These are phyloP conservation scores for Virgularia gustaviana DNA, from an alignment of 92 coral and sea anemone genomes.

Conservation along the genomic window DNA sequence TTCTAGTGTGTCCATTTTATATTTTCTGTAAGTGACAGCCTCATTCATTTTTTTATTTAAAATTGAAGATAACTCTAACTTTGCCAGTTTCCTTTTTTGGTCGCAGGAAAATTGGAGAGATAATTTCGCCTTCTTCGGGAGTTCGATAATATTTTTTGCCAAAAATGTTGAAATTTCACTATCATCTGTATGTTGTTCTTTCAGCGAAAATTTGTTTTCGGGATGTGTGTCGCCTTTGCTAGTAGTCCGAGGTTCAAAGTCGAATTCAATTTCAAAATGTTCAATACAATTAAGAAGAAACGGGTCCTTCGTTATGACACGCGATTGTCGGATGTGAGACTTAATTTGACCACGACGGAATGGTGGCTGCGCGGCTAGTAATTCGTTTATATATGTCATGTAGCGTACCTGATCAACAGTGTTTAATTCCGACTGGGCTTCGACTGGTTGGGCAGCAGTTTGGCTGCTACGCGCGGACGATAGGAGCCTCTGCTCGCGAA, in stretches of 20 bases:
- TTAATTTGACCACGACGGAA: conserved; percentile 46
- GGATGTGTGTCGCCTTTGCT: background rate
- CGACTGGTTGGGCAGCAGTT: background rate
- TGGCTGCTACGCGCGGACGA: background rate
- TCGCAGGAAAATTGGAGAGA: conserved; percentile 52
- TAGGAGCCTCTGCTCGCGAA: conserved; percentile 38
- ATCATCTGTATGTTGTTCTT: conserved; percentile 50
- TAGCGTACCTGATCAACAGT: conserved; percentile 39
- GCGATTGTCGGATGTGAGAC: conserved; percentile 37
- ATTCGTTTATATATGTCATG: conserved; percentile 3
- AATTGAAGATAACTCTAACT: conserved; percentile 48
- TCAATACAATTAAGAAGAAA: conserved; percentile 38
- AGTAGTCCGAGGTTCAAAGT: conserved; percentile 15
- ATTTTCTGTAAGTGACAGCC: conserved; percentile 39
- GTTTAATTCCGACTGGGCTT: conserved; percentile 14
- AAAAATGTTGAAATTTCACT: conserved; percentile 42
- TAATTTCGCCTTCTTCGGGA: conserved; percentile 38
- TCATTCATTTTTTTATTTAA: conserved; percentile 45
- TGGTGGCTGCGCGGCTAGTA: conserved; percentile 27
- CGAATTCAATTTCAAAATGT: conserved; percentile 48
- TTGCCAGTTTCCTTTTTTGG: conserved; percentile 56
- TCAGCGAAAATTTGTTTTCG: conserved; percentile 2
- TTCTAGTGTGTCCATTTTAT: conserved; percentile 55
- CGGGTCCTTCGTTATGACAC: conserved; percentile 49
- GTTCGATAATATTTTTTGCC: conserved; percentile 33